A percentile compares a stretch with the other conserved stretches of the same genome.
phyloP scores from a whole-genome alignment of 2,888 invertebrate species.

The Pheosia tremula region DNA sequence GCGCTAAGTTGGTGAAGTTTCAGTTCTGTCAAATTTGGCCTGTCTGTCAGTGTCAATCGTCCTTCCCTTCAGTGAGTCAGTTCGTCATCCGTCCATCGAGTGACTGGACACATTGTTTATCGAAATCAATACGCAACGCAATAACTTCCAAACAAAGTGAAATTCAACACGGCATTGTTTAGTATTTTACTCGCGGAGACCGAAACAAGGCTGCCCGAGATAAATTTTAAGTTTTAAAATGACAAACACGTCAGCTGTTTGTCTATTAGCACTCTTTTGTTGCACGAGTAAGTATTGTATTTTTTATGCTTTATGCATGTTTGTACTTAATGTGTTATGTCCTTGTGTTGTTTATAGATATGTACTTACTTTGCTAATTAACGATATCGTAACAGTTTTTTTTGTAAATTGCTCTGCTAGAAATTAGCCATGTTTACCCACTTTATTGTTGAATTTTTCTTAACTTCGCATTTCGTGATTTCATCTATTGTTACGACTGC shows the following conservation, averaged over 20 bases:
- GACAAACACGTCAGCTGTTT: slow-evolving; percentile 75
- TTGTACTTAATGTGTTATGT: slow-evolving; percentile 37
- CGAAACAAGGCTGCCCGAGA: slow-evolving; percentile 49
- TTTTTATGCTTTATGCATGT: slow-evolving; percentile 24
- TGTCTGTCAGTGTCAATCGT: background rate
- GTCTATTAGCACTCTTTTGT: slow-evolving; percentile 69
- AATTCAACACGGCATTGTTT: slow-evolving; percentile 63
- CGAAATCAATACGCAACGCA: slow-evolving; percentile 60
- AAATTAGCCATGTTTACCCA: background rate
- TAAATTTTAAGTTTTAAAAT: slow-evolving; percentile 53
- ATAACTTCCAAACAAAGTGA: slow-evolving; percentile 71
- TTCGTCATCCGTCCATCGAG: slow-evolving; percentile 15
- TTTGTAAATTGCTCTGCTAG: background rate
- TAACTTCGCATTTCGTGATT: background rate
- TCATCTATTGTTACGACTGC: slow-evolving; percentile 6
- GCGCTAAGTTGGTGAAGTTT: no score
- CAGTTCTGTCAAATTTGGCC: background rate
- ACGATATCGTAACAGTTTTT: background rate
- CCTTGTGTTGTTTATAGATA: slow-evolving; percentile 41
- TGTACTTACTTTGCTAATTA: background rate
- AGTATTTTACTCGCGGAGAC: slow-evolving; percentile 51
- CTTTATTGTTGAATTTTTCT: background rate
- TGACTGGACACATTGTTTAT: slow-evolving; percentile 67
- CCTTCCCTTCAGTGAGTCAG: background rate
- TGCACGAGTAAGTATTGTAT: slow-evolving; percentile 65